Evolutionary conservation across 2,113 vertebrate genomes (phyloP).

Genomic region (Nicator chloris): DNA sequence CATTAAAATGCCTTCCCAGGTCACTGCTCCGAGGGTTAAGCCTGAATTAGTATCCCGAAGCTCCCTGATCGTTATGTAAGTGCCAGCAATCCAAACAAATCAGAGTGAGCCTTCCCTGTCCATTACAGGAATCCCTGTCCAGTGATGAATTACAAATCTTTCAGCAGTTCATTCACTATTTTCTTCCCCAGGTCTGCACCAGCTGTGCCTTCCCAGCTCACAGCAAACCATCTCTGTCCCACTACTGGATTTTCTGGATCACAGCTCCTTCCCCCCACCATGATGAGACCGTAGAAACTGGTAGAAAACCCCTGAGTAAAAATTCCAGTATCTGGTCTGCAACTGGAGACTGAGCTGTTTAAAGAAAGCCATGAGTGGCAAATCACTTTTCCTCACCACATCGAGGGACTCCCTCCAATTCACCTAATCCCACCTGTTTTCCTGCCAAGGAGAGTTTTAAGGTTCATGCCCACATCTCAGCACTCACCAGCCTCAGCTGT

Average conservation of each 20-base stretch:
- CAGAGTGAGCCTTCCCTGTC: background rate
- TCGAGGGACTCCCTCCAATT: background rate
- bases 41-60: background rate
- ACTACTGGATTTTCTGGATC: background rate
- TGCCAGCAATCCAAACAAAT: slow-evolving; percentile 16
- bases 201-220: too few relatives aligned
- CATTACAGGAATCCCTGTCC: background rate
- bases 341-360: background rate
- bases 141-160: background rate
- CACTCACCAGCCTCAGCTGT: background rate
- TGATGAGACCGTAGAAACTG: accelerated
- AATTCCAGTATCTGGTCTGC: background rate
- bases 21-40: slow-evolving; percentile 1
- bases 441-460: background rate
- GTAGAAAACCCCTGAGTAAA: accelerated
- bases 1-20: background rate
- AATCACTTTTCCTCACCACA: background rate
- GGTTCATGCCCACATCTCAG: background rate
- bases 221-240: background rate
- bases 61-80: background rate
- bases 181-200: background rate
- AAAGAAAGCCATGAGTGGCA: background rate
- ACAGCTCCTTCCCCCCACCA: background rate
- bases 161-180: background rate
- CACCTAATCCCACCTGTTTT: background rate